phyloP scores from a whole-genome alignment of 2,113 vertebrate genomes.

The Jaculus jaculus region DNA sequence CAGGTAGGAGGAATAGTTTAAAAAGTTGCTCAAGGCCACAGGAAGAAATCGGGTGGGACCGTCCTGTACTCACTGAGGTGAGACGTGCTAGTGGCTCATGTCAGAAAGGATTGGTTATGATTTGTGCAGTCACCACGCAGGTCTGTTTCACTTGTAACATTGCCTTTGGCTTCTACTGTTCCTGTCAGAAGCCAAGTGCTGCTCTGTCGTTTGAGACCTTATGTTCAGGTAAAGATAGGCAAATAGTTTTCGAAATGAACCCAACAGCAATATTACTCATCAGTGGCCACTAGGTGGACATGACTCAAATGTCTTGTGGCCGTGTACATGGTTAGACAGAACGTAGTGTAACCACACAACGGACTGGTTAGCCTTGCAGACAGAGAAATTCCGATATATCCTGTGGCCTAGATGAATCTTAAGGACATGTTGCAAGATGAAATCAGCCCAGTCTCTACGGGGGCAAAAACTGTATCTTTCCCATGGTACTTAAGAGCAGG shows the following conservation, averaged over 20 bases:
- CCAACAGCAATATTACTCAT: background rate
- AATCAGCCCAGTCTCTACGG: background rate
- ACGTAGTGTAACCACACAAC: too few relatives aligned
- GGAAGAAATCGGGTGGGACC: background rate
- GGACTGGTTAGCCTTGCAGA: background rate
- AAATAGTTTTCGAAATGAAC: background rate
- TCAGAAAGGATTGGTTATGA: background rate
- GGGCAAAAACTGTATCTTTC: background rate
- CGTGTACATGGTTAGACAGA: background rate
- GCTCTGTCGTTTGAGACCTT: background rate
- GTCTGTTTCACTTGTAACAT: background rate
- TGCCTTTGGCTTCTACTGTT: background rate
- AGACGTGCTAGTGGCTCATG: background rate
- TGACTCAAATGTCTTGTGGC: background rate
- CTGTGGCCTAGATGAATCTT: background rate
- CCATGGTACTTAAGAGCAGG: background rate
- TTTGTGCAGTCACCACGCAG: background rate
- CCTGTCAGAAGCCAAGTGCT: background rate
- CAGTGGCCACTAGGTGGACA: background rate
- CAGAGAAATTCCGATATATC: background rate
- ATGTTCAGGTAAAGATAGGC: background rate
- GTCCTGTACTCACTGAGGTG: background rate
- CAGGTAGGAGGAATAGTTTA: background rate
- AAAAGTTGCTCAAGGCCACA: background rate
- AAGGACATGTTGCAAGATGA: background rate